These are phyloP conservation scores for Geodia barretti DNA, from an alignment of 37 sponge, comb jelly and placozoan species.

Conservation along the genomic window DNA sequence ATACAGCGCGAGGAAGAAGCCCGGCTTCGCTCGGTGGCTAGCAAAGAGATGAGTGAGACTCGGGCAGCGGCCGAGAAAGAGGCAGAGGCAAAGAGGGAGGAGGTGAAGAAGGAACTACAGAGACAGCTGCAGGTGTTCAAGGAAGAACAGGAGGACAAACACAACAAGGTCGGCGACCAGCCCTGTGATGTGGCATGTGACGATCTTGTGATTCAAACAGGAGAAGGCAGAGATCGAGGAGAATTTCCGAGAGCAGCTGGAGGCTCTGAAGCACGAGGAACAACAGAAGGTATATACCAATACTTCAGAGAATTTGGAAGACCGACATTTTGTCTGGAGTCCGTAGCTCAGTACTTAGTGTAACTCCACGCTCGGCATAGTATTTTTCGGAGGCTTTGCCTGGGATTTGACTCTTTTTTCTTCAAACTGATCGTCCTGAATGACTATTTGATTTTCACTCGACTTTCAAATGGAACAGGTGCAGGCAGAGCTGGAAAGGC, in stretches of 20 bases:
- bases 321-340: too few species aligned
- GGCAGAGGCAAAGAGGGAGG: conserved; percentile 4
- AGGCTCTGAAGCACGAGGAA: neutral
- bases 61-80: neutral
- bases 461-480: neutral
- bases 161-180: conserved; percentile 4
- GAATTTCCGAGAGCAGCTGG: neutral
- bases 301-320: too few species aligned
- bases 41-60: neutral
- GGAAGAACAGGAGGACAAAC: conserved; percentile 2
- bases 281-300: conserved; percentile 21
- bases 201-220: neutral
- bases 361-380: neutral
- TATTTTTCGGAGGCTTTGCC: neutral
- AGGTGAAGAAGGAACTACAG: conserved; percentile 6
- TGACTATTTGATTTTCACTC: neutral
- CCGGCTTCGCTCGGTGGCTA: conserved; percentile 6
- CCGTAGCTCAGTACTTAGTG: too few species aligned
- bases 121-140: conserved; percentile 5
- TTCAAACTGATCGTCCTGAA: too few species aligned
- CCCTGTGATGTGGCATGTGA: too few species aligned
- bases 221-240: neutral
- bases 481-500: conserved; percentile 8
- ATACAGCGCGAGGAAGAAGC: conserved; percentile 26
- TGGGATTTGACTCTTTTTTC: too few species aligned